A percentile compares a stretch with the other conserved stretches of the same genome.
Conservation (phyloP, 2,113 vertebrate genomes). For the Hystrix cristata region DNA sequence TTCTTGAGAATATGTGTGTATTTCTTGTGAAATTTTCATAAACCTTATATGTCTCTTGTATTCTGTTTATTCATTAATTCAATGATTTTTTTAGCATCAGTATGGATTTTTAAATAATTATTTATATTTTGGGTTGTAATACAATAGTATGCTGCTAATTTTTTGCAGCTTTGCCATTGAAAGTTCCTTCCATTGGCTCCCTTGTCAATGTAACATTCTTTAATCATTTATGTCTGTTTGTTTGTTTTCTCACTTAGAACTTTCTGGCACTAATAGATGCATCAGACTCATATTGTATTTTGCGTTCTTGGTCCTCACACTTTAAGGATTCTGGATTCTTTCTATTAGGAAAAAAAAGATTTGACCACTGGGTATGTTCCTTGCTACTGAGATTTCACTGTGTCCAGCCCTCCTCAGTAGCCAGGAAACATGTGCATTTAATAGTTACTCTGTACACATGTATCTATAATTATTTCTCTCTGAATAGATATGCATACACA, state of each 20-base stretch:
- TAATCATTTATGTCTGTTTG: neutral
- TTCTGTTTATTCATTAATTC: neutral
- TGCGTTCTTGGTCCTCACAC: neutral
- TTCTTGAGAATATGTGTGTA: neutral
- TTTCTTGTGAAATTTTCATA: neutral
- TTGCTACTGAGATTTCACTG: neutral
- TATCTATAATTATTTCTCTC: neutral
- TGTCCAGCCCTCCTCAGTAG: neutral
- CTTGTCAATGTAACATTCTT: neutral
- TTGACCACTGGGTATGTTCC: rapidly evolving
- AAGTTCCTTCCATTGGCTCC: neutral
- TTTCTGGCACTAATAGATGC: neutral
- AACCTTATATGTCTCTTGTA: neutral
- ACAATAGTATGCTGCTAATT: neutral
- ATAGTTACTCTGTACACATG: neutral
- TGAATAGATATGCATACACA: too few species aligned
- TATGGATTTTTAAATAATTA: neutral
- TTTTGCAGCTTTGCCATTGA: neutral
- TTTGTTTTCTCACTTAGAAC: slow-evolving; percentile 8
- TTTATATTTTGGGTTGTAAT: neutral
- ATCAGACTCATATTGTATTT: neutral
- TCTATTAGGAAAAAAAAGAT: neutral
- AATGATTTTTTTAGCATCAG: neutral
- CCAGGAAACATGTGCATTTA: neutral
- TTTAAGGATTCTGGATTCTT: neutral